Evolutionary conservation across 2,888 invertebrate genomes (phyloP), one percentile per base, ranked within the genome.

Genomic region (Drosophila dives): DNA sequence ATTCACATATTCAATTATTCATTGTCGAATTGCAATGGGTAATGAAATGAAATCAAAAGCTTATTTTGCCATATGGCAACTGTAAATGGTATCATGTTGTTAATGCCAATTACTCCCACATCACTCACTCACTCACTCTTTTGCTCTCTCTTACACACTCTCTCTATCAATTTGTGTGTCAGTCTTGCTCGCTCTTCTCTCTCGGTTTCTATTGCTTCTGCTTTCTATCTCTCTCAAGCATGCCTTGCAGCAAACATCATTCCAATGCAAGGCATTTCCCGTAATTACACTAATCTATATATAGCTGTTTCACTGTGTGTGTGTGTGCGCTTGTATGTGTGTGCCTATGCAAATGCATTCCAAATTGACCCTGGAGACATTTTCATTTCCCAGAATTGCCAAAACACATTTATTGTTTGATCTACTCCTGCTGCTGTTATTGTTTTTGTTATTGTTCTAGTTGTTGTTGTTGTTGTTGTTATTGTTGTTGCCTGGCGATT

Each of bases 311-410:
- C 38, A 49, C 33, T 53, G 6, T 62, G 45, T 53, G 20, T 48
- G 12, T n/a, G 8, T 40, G 29, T 63, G 38, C 20, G 40, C 23
- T 23, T 49, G 11, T 62, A 36, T 48, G 50, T 54, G 34, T 54
- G 36, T 62, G 66, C 62, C 56, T 62, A 64, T 75, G 74, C 68
- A 73, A 76, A 78, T 81, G 84, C 84, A 89, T 85, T 79, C 72
- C 68, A 74, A 84, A 86, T 87, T 86, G 81, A 87, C 89, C 85
- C 85, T 87, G 79, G 85, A 84, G 85, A 87, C 87, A 87, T 87
- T 80, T 63, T 72, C 67, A 56, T 54, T 77, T 68, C 53, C 71
- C 74, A 61, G 70, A 68, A 87, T 78, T 69, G 67, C 72, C 75
- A 48, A 87, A 83, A 67, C 69, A 71, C 75, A 86, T 83, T 83